Percentiles rank a stretch among this genome's conserved stretches.
These are phyloP conservation scores for Lepus timidus DNA, from an alignment of 2,113 vertebrate species.

Conservation along the genomic window DNA sequence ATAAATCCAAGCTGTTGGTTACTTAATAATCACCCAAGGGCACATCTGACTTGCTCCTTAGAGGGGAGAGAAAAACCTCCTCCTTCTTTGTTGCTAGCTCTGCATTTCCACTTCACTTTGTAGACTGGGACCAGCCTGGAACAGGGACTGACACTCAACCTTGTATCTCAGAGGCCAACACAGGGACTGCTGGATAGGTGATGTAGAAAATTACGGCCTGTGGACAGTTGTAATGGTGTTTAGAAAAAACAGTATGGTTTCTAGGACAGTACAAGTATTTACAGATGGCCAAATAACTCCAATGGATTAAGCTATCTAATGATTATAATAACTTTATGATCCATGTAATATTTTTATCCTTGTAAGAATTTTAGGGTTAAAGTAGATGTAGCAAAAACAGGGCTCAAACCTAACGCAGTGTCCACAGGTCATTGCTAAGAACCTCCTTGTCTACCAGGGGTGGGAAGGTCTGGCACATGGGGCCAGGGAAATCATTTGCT, in stretches of 20 bases:
- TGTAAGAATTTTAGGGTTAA: neutral
- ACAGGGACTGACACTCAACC: neutral
- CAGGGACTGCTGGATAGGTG: too few relatives aligned
- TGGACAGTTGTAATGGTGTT: neutral
- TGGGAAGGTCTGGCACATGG: too few relatives aligned
- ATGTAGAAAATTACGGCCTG: neutral
- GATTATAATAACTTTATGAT: neutral
- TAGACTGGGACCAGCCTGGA: too few relatives aligned
- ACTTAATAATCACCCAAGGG: neutral
- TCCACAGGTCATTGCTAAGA: neutral
- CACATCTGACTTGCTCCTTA: neutral
- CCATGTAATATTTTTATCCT: neutral
- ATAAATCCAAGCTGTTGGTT: neutral
- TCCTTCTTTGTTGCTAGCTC: neutral
- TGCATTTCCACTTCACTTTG: too few relatives aligned
- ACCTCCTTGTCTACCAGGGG: neutral
- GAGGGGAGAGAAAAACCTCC: neutral
- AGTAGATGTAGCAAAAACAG: neutral
- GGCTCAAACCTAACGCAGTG: neutral
- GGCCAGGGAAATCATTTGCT: too few relatives aligned
- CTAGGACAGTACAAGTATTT: neutral
- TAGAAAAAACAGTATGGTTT: neutral
- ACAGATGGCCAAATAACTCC: neutral
- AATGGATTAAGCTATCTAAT: neutral
- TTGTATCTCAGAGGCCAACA: neutral